Evolutionary conservation across 2,888 invertebrate species (phyloP), one percentile per base, ranked within the genome.

Genomic region (Chrysotoxum bicinctum): DNA sequence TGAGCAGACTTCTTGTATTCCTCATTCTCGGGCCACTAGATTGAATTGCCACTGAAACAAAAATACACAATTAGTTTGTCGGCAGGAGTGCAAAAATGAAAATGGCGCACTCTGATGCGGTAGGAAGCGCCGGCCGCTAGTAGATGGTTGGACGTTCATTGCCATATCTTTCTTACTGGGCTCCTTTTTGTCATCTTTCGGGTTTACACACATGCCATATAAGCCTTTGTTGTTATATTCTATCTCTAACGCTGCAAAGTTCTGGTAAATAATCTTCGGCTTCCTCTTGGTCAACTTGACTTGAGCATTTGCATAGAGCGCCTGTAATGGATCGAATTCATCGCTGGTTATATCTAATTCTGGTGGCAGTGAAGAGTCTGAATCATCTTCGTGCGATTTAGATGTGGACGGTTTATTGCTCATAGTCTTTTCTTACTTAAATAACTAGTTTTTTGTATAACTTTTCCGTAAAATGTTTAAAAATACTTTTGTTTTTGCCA

Each of bases 311-410:
- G 94, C 93, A 88, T 95, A 95, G 14, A 97, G 91, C 0, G 95
- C 96, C 89, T 94, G 94, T 2, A 96, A 45, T 0, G 97, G 95
- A 92, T 97, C 94, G 88, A 96, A 97, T 62, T 92, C 89, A 8
- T 93, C 93, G 90, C 94, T 94, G 45, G 89, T 91, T 64, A 93
- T 91, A 88, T 95, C 93, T 75, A 95, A 62, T 56, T 90, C 89
- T 0, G 70, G 73, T 0, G 85, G 85, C 8, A 85, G 14, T 58
- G n/a, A 7, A 2, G 45, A 9, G 2, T 19, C 23, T 35, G 26
- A 3, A 2, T 10, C 35, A 66, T 73, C 35, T 56, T 62, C 50
- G 1, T 2, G 2, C 0, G 26, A 10, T 64, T 81, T 73, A 1
- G 81, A 85, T 0, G 85, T 54, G 0, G 85, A 76, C 10, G 80